A percentile compares a stretch with the other conserved stretches of the same genome.
Evolutionary conservation across 2,113 vertebrate genomes (phyloP).

Genomic region (Pantherophis guttatus): DNA sequence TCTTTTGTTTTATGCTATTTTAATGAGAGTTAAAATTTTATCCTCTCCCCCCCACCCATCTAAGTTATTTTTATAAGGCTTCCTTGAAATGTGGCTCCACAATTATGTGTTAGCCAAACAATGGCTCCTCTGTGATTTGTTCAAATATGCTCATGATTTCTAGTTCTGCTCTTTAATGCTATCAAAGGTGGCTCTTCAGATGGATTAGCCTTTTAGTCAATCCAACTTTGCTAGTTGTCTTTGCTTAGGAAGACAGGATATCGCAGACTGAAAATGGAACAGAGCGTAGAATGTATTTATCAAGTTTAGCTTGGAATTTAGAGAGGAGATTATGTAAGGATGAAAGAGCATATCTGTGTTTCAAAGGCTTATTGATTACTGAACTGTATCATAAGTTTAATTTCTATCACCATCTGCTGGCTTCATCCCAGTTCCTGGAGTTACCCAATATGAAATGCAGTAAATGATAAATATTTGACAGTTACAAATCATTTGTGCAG

Average conservation of each 20-base stretch:
- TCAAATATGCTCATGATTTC: conserved; percentile 3
- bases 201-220: neutral
- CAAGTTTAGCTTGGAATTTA: conserved; percentile 17
- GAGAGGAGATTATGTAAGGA: conserved; percentile 10
- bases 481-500: conserved; percentile 64
- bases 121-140: neutral
- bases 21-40: conserved; percentile 44
- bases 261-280: neutral
- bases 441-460: conserved; percentile 63
- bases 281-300: neutral
- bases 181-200: neutral
- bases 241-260: neutral
- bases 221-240: conserved; percentile 5
- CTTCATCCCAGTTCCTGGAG: conserved; percentile 60
- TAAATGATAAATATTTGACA: conserved; percentile 70
- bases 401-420: conserved; percentile 69
- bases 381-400: conserved; percentile 67
- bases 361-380: conserved; percentile 42
- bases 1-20: conserved; percentile 56
- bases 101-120: conserved; percentile 9
- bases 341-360: conserved; percentile 43
- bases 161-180: neutral
- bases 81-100: neutral
- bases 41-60: neutral
- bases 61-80: conserved; percentile 38